Evolutionary conservation across 2,888 invertebrate genomes (phyloP).

Genomic region (Epistrophella euchroma): DNA sequence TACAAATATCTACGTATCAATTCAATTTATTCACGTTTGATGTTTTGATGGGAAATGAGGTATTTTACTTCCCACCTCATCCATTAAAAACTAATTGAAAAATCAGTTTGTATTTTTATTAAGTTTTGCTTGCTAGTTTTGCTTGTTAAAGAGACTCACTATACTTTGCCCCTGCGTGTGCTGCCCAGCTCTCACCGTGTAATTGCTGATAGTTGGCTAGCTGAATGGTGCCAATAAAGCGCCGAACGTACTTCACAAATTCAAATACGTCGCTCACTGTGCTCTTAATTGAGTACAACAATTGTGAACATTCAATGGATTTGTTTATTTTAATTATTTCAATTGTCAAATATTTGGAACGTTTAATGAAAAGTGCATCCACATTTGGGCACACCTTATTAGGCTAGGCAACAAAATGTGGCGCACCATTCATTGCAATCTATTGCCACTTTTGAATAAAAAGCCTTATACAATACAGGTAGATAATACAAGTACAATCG

Average conservation of each 20-base stretch:
- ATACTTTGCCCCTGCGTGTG: not conserved
- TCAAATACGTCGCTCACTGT: conserved; percentile 45
- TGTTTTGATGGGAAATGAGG: conserved; percentile 67
- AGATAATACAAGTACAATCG: conserved; percentile 27
- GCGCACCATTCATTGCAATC: conserved; percentile 4
- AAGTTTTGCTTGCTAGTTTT: conserved; percentile 41
- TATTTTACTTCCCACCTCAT: conserved; percentile 67
- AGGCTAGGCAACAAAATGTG: conserved; percentile 25
- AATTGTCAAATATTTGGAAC: conserved; percentile 70
- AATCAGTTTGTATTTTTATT: conserved; percentile 70
- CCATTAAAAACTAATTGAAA: conserved; percentile 73
- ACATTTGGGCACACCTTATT: conserved; percentile 63
- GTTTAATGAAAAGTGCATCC: conserved; percentile 52
- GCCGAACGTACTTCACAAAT: conserved; percentile 42
- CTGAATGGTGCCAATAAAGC: conserved; percentile 20
- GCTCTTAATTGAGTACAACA: conserved; percentile 64
- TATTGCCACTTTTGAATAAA: conserved; percentile 10
- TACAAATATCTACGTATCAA: conserved; percentile 43
- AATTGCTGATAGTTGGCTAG: conserved; percentile 8
- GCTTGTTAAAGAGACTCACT: conserved; percentile 21
- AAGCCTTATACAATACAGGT: conserved; percentile 19
- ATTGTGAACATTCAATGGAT: conserved; percentile 44
- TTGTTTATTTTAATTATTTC: conserved; percentile 57
- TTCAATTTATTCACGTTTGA: conserved; percentile 58
- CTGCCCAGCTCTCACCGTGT: not conserved